phyloP scores from a whole-genome alignment of 2,888 invertebrate species.

The Drosophila meridiana region DNA sequence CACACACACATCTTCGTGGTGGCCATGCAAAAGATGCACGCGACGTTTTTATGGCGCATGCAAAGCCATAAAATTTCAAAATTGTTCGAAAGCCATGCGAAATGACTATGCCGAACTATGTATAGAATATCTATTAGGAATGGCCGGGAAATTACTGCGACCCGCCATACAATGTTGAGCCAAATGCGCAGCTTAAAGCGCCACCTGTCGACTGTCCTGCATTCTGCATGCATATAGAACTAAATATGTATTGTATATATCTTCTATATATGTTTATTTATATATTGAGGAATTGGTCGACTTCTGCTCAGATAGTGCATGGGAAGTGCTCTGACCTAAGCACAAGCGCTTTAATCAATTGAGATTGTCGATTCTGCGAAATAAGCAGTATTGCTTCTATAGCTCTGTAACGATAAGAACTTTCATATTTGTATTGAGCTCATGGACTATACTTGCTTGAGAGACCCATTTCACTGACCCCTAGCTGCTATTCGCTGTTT shows the following conservation, averaged over 20 bases:
- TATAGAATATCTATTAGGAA: conserved; percentile 57
- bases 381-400: background rate
- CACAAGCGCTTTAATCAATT: conserved; percentile 20
- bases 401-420: background rate
- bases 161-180: conserved; percentile 33
- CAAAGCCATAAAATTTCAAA: conserved; percentile 53
- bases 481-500: background rate
- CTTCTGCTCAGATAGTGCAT: conserved; percentile 15
- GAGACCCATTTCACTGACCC: background rate
- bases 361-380: conserved; percentile 18
- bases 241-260: background rate
- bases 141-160: conserved; percentile 39
- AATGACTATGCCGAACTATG: conserved; percentile 56
- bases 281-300: conserved; percentile 4
- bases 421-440: background rate
- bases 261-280: background rate
- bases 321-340: conserved; percentile 17
- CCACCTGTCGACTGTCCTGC: conserved; percentile 41
- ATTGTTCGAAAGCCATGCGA: conserved; percentile 37
- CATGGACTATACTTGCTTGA: background rate
- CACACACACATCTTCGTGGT: conserved; percentile 8
- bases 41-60: conserved; percentile 62
- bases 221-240: background rate
- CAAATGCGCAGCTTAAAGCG: conserved; percentile 17
- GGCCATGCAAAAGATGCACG: conserved; percentile 56